Evolutionary conservation across 2,888 invertebrate genomes (phyloP).

Genomic region (Willowsia nigromaculata): DNA sequence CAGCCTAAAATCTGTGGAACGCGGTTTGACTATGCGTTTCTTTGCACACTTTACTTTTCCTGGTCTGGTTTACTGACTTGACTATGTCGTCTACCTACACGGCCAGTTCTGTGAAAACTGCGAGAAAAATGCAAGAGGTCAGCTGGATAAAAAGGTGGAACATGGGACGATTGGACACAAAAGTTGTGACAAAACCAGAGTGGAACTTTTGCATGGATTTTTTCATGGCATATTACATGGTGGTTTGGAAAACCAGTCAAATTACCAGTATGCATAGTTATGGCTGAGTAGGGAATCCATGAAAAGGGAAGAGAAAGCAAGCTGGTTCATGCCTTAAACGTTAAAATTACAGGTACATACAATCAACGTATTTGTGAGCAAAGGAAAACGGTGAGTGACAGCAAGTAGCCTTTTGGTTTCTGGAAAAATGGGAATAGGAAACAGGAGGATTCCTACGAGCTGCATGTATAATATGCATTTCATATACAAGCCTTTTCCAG

Average conservation of each 20-base stretch:
- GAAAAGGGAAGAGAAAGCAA: background rate
- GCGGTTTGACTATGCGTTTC: background rate
- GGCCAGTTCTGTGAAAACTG: constrained; percentile 50
- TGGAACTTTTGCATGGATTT: constrained; percentile 13
- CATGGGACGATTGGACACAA: background rate
- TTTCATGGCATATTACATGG: background rate
- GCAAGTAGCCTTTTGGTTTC: background rate
- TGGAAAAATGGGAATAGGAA: background rate
- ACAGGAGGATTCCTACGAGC: background rate
- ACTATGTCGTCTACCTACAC: constrained; percentile 21
- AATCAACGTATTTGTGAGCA: background rate
- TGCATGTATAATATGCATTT: background rate
- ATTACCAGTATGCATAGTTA: background rate
- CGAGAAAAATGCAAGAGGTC: constrained; percentile 65
- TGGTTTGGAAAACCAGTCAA: background rate
- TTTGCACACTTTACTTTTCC: background rate
- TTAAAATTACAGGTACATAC: background rate
- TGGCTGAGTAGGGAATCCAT: background rate
- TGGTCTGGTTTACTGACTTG: constrained; percentile 20
- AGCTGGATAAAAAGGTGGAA: constrained; percentile 51
- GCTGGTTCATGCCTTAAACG: background rate
- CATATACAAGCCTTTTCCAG: too few species aligned
- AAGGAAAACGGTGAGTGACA: background rate
- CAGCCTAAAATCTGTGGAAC: background rate
- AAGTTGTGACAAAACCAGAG: background rate